These are phyloP conservation scores for Eueides isabella DNA, from an alignment of 1,140 invertebrate species.

Conservation along the genomic window DNA sequence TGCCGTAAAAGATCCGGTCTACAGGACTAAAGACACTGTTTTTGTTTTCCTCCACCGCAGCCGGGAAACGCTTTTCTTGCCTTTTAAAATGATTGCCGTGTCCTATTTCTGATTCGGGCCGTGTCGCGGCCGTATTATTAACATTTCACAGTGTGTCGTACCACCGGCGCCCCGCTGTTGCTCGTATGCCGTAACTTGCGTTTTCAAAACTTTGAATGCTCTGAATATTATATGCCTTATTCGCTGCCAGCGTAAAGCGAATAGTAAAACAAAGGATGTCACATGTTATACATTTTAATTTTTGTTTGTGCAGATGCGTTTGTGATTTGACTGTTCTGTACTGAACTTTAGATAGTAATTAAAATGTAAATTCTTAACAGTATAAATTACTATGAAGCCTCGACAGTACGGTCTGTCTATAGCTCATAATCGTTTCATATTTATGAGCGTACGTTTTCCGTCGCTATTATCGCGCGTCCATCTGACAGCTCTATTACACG, in stretches of 20 bases:
- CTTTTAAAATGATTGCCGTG: constrained; percentile 50
- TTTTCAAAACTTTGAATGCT: constrained; percentile 24
- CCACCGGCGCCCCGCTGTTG: constrained; percentile 21
- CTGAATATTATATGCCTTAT: constrained; percentile 13
- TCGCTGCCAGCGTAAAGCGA: background rate
- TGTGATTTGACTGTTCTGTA: background rate
- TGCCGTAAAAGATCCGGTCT: constrained; percentile 11
- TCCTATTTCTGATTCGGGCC: constrained; percentile 51
- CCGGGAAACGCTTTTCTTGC: constrained; percentile 26
- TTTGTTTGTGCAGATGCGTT: background rate
- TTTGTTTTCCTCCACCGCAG: background rate
- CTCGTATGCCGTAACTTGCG: constrained; percentile 1
- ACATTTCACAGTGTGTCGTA: constrained; percentile 49
- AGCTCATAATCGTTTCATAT: constrained; percentile 34
- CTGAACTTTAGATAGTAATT: background rate
- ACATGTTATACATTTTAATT: constrained; percentile 1
- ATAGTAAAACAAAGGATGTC: constrained; percentile 22
- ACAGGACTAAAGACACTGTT: background rate
- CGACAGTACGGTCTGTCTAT: constrained; percentile 7
- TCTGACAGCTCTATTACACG: constrained; percentile 59
- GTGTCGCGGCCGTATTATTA: constrained; percentile 55
- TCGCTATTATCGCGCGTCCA: constrained; percentile 34
- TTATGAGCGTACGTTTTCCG: constrained; percentile 37
- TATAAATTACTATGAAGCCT: constrained; percentile 6
- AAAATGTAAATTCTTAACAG: background rate